phyloP scores from a whole-genome alignment of 1,140 invertebrate species.

The Bombus confusus region DNA sequence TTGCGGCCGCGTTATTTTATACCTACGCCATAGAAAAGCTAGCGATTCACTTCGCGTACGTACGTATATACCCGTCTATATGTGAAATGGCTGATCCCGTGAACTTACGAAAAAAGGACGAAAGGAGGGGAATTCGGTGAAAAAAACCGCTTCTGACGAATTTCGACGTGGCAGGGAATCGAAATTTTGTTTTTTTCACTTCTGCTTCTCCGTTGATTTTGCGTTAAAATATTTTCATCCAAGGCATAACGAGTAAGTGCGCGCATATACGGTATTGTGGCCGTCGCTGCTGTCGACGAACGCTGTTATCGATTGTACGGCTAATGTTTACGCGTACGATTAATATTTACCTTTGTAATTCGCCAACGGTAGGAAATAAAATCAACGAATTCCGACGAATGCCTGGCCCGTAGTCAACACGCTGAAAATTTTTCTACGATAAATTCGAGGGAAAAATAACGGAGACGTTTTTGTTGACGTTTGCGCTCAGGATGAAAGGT shows the following conservation, averaged over 20 bases:
- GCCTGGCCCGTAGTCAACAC: not conserved
- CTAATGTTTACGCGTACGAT: not conserved
- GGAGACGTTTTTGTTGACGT: not conserved
- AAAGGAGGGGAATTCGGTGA: not conserved
- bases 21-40: conserved; percentile 8
- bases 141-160: conserved; percentile 6
- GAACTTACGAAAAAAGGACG: not conserved
- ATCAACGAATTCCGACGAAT: conserved; percentile 7
- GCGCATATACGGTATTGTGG: not conserved
- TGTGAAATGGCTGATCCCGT: not conserved
- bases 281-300: not conserved
- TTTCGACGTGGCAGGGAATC: not conserved
- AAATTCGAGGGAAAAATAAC: not conserved
- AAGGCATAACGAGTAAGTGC: not conserved
- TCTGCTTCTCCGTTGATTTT: not conserved
- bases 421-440: not conserved
- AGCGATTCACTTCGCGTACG: not conserved
- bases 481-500: not conserved
- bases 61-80: not conserved
- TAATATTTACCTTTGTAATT: conserved; percentile 28
- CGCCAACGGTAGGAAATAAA: not conserved
- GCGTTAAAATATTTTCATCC: not conserved
- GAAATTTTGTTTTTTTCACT: not conserved
- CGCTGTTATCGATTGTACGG: not conserved
- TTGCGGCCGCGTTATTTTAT: conserved; percentile 51